Conservation (phyloP, 2,113 vertebrate genomes). For the Cynopterus brachyotis region DNA sequence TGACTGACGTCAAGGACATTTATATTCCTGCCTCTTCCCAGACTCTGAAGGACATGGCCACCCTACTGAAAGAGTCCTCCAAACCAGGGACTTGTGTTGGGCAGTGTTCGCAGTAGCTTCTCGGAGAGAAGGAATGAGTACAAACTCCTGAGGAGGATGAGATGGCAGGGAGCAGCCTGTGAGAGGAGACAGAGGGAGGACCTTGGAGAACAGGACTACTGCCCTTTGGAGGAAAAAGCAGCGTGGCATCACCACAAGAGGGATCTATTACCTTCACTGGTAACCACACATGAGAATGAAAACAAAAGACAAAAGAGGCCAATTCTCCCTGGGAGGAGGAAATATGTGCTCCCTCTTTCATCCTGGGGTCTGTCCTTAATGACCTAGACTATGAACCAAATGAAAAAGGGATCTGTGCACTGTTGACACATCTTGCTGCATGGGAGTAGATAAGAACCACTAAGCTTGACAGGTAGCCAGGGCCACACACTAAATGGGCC, state of each 20-base stretch:
- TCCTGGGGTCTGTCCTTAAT: neutral
- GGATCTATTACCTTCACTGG: neutral
- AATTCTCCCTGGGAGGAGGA: neutral
- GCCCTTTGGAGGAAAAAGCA: neutral
- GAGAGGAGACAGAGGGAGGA: neutral
- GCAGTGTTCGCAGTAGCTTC: neutral
- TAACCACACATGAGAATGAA: neutral
- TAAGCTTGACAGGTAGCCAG: neutral
- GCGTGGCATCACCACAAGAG: neutral
- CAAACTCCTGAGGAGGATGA: neutral
- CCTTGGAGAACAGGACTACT: neutral
- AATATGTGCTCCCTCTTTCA: neutral
- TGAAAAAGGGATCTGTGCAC: neutral
- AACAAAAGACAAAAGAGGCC: neutral
- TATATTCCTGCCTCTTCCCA: neutral
- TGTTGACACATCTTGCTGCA: neutral
- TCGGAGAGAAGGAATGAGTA: neutral
- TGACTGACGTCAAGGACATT: neutral
- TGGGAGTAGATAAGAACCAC: neutral
- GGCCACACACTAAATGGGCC: neutral
- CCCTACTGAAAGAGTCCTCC: neutral
- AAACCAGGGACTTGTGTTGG: neutral
- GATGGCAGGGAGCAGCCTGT: fast-evolving
- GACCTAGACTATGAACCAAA: neutral
- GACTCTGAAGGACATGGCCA: neutral